These are phyloP conservation scores for Trinorchestia longiramus DNA, from an alignment of 1,140 invertebrate genomes.

Conservation along the genomic window DNA sequence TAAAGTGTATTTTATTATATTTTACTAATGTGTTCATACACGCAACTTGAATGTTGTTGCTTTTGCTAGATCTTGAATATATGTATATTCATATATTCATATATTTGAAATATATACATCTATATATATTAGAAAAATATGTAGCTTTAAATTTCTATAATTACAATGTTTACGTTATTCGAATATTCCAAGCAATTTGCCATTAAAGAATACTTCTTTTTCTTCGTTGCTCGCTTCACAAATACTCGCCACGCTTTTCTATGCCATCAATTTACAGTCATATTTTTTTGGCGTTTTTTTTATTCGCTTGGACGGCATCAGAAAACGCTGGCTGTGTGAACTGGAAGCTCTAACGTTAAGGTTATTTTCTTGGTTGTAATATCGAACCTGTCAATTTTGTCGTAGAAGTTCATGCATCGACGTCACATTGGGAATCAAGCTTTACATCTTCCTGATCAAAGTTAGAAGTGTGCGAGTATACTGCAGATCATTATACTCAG, in stretches of 20 bases:
- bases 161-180: neutral
- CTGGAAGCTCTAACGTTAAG: neutral
- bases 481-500: neutral
- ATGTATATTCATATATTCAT: no score
- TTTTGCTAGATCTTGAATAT: no score
- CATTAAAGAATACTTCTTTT: neutral
- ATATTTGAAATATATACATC: no score
- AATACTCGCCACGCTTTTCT: neutral
- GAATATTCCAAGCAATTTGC: neutral
- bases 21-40: neutral
- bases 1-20: no score
- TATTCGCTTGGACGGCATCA: neutral
- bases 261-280: neutral
- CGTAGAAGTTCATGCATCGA: neutral
- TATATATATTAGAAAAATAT: no score
- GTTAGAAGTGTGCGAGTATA: neutral
- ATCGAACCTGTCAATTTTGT: neutral
- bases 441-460: neutral
- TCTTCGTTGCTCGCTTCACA: neutral
- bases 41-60: neutral
- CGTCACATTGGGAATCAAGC: neutral
- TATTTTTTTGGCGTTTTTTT: neutral
- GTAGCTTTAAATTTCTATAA: neutral
- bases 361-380: neutral
- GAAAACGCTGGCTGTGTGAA: neutral